A percentile compares a stretch with the other conserved stretches of the same genome.
Evolutionary conservation across 2,888 invertebrate genomes (phyloP).

Genomic region (Orthosia gracilis): DNA sequence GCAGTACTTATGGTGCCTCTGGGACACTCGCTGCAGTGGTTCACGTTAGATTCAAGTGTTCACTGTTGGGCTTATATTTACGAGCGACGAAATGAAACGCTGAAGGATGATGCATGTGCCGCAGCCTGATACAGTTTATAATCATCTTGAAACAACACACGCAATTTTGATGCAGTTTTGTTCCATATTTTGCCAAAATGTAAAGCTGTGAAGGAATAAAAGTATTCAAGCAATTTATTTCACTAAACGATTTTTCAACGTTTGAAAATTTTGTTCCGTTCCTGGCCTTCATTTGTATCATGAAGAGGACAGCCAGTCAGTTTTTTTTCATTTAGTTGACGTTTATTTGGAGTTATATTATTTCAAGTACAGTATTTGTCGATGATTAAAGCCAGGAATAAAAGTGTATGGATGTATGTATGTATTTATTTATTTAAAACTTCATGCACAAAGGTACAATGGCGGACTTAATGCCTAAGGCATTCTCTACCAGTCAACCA

Average conservation of each 20-base stretch:
- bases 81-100: conserved; percentile 24
- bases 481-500: too few species aligned
- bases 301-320: neutral
- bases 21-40: conserved; percentile 45
- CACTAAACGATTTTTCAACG: neutral
- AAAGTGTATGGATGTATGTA: too few species aligned
- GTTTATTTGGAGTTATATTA: neutral
- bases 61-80: conserved; percentile 33
- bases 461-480: too few species aligned
- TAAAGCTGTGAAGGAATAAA: neutral
- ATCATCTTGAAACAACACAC: neutral
- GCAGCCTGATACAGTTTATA: neutral
- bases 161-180: neutral
- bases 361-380: neutral
- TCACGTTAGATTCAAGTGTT: conserved; percentile 16
- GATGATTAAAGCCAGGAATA: too few species aligned
- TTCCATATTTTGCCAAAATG: neutral
- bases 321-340: neutral
- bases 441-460: too few species aligned
- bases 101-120: conserved; percentile 1
- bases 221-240: conserved; percentile 1
- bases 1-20: conserved; percentile 47
- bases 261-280: neutral
- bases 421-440: too few species aligned
- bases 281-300: neutral